Conservation (phyloP, 2,797 vertebrate species). For the Cygnus olor region DNA sequence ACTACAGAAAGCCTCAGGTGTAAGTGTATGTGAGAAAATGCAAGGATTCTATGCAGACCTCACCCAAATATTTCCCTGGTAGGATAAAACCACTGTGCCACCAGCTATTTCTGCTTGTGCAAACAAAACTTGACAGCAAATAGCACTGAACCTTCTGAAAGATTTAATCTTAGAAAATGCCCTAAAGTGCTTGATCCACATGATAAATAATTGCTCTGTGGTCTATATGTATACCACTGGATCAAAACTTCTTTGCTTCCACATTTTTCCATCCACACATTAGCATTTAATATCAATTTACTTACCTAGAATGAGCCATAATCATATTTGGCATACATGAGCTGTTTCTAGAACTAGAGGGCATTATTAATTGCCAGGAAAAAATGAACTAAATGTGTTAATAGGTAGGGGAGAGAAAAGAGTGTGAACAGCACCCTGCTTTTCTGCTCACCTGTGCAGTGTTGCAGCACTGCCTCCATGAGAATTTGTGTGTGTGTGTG, state of each 20-base stretch:
- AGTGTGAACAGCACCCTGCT: neutral
- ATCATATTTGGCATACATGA: neutral
- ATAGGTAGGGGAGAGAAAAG: neutral
- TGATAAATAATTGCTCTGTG: neutral
- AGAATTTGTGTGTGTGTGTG: neutral
- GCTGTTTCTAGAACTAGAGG: neutral
- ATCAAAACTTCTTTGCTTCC: neutral
- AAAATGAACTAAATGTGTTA: neutral
- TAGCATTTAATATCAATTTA: neutral
- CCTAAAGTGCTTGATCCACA: neutral
- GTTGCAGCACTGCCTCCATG: neutral
- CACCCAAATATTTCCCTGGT: neutral
- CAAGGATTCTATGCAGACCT: neutral
- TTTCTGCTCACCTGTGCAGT: neutral
- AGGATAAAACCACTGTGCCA: neutral
- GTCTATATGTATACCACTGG: neutral
- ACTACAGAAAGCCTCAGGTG: neutral
- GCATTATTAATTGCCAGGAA: neutral
- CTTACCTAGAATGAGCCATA: neutral
- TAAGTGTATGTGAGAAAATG: neutral
- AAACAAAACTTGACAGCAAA: conserved; percentile 14
- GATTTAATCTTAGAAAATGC: neutral
- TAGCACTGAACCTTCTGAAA: conserved; percentile 20
- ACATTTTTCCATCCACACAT: neutral
- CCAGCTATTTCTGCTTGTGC: neutral